Evolutionary conservation across 2,888 invertebrate species (phyloP).

Genomic region (Steinernema hermaphroditum): DNA sequence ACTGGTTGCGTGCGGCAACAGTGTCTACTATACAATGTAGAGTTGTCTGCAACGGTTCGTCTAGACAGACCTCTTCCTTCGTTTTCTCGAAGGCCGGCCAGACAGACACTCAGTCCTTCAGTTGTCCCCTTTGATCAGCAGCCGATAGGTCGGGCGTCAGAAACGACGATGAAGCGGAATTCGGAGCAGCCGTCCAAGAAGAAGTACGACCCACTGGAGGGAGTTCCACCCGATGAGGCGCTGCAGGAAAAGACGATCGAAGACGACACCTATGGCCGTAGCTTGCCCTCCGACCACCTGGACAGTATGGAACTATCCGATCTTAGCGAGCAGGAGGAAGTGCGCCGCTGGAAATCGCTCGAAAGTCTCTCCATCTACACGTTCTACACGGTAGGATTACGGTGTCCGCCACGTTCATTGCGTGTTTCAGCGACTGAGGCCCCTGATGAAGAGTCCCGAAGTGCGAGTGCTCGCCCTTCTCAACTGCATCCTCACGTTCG

Average conservation of each 20-base stretch:
- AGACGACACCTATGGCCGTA: neutral
- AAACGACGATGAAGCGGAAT: neutral
- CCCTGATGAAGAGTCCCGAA: constrained; percentile 1
- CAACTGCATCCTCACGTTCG: neutral
- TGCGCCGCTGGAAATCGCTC: neutral
- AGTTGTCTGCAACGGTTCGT: too few relatives aligned
- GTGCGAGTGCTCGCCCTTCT: neutral
- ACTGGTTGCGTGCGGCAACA: too few relatives aligned
- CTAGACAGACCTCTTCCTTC: too few relatives aligned
- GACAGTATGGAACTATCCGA: constrained; percentile 1
- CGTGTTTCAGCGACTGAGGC: neutral
- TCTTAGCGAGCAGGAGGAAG: constrained; percentile 5
- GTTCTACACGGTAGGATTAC: neutral
- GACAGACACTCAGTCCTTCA: too few relatives aligned
- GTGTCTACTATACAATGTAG: too few relatives aligned
- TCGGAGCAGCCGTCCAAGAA: neutral
- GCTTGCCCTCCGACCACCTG: neutral
- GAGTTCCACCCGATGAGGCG: neutral
- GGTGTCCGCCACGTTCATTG: neutral
- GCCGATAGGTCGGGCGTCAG: neutral
- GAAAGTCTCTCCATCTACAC: constrained; percentile 18
- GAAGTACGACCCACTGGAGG: constrained; percentile 2
- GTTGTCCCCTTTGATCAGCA: neutral
- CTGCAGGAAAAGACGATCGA: neutral
- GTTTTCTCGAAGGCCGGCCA: too few relatives aligned